Evolutionary conservation across 1,140 invertebrate genomes (phyloP), one percentile per base, ranked within the genome.

Genomic region (Drosophila watanabei): DNA sequence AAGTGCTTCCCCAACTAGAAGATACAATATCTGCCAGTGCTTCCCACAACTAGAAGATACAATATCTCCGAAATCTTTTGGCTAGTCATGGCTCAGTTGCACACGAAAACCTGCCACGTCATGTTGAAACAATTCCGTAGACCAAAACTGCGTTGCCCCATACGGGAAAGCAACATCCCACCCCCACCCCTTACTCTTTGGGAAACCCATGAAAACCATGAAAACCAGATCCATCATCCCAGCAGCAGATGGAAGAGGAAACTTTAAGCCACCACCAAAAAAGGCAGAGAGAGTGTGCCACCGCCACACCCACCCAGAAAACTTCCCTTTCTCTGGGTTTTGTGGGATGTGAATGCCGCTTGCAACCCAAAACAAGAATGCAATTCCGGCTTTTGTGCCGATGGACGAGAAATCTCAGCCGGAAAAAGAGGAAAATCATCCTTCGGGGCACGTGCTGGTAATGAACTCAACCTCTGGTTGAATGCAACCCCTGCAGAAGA

Each of bases 391-490:
- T 63, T 75, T 79, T 83, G 75, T 68, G 60, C 75, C 61, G 1
- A 71, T 65, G 79, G 48, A 60, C 56, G 63, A 60, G 73, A 89
- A 88, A 88, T 88, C 85, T 81, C 86, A 73, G 69, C 76, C 78
- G 79, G 46, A 58, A 71, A 79, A 79, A 54, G 52, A 63, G 59
- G 45, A 71, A 79, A 78, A 70, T 70, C 75, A 49, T 57, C 57
- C 65, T 60, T 46, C 56, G 65, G 81, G 86, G 86, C 85, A 89
- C 85, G 85, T 89, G 85, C 85, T 70, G 85, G 81, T 89, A 89
- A 90, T 89, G 85, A 89, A 89, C 73, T 80, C 65, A 73, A 70
- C 71, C 79, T 63, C 52, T 28, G 73, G 52, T 78, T 78, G 83
- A 75, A 79, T 84, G 85, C 79, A 59, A 80, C 64, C 70, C 83